phyloP scores from a whole-genome alignment of 2,113 vertebrate species.

The Diadophis punctatus region DNA sequence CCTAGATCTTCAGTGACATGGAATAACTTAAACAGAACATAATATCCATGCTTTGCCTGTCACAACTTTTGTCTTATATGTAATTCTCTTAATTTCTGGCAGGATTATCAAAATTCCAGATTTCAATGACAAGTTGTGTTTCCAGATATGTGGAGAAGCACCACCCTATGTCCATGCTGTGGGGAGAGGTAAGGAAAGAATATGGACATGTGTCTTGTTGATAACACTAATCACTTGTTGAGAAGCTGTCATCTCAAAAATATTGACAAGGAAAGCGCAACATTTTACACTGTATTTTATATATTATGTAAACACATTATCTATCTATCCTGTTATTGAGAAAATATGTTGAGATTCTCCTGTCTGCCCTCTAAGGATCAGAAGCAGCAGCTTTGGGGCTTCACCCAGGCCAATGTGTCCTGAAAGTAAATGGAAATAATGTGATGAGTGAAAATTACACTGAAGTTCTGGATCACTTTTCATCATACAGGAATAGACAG shows the following conservation, averaged over 20 bases:
- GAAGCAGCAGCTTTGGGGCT: constrained; percentile 83
- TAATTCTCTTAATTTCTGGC: background rate
- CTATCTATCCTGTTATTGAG: background rate
- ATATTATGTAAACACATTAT: background rate
- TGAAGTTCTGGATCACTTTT: constrained; percentile 91
- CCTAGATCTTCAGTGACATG: background rate
- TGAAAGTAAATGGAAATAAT: constrained; percentile 90
- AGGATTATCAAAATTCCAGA: constrained; percentile 94
- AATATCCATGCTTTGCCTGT: background rate
- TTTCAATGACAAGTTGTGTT: constrained; percentile 81
- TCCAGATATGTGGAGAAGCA: constrained; percentile 83
- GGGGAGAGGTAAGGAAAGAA: constrained; percentile 79
- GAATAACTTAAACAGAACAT: constrained; percentile 6
- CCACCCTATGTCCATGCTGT: constrained; percentile 88
- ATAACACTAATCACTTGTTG: background rate
- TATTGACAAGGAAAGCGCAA: background rate
- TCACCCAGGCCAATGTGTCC: constrained; percentile 88
- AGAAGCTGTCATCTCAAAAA: background rate
- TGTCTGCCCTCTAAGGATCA: constrained; percentile 71
- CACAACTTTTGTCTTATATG: background rate
- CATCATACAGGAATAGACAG: constrained; percentile 74
- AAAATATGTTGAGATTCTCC: background rate
- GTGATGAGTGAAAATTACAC: constrained; percentile 72
- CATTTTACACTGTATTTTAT: background rate
- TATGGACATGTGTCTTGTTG: background rate